Percentiles rank a stretch among this genome's conserved stretches.
phyloP scores from a whole-genome alignment of 1,140 invertebrate species.

The Aphaenogaster ashmeadi region DNA sequence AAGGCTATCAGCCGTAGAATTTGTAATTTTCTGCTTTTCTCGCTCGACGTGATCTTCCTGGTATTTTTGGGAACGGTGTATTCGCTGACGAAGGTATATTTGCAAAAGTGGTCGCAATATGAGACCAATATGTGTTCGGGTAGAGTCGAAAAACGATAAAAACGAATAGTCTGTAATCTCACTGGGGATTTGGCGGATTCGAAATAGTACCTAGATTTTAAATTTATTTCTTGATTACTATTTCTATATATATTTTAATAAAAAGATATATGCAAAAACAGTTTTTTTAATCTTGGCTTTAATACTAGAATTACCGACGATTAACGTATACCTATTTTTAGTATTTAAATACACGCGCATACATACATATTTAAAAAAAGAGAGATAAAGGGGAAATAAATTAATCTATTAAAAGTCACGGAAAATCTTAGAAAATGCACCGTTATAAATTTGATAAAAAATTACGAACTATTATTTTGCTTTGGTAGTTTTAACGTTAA shows the following conservation, averaged over 20 bases:
- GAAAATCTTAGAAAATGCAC: too few species aligned
- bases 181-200: neutral
- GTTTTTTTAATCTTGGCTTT: neutral
- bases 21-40: conserved; percentile 6
- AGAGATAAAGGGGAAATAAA: too few species aligned
- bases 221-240: neutral
- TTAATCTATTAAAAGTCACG: too few species aligned
- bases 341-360: too few species aligned
- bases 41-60: neutral
- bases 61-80: conserved; percentile 19
- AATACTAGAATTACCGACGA: too few species aligned
- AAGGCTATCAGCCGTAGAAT: conserved; percentile 25
- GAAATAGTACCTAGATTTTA: neutral
- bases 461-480: too few species aligned
- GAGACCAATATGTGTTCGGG: neutral
- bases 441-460: too few species aligned
- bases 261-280: neutral
- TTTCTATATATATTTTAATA: neutral
- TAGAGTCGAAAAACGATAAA: neutral
- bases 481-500: neutral
- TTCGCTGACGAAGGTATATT: conserved; percentile 31
- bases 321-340: too few species aligned
- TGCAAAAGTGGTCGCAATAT: neutral
- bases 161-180: neutral
- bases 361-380: too few species aligned